Evolutionary conservation across 2,888 invertebrate genomes (phyloP), one percentile per base, ranked within the genome.

Genomic region (Trissolcus japonicus): DNA sequence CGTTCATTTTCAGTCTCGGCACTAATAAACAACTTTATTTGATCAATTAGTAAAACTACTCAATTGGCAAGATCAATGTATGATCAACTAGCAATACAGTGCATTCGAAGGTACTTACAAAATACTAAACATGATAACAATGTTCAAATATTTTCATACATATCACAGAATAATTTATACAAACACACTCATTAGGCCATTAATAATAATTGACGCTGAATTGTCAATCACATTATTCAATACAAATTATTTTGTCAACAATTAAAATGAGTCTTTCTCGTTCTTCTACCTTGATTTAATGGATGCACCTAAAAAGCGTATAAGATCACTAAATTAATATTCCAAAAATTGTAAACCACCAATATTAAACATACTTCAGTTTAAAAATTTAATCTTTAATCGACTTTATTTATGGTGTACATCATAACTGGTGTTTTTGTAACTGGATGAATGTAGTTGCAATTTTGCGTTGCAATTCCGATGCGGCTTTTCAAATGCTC

Each of bases 401-500:
- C 11, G 16, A 46, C n/a, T 46, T 46, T 46, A 46, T 46, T 46
- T 46, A 86, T 68, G 56, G 78, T 81, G 48, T 86, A 90, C 7
- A 89, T 78, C 60, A 79, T 83, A 62, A 91, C 90, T 6, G 91
- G 90, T 79, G 90, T 90, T 59, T 91, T 90, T 0, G 90, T 84
- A 11, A 90, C 65, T 41, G 90, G 90, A 85, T 91, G 91, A 65
- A 89, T 80, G 35, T 11, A 2, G 6, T 88, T 91, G 91, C 35
- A 89, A 85, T 59, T 25, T 25, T 4, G 4, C 25, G 93, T 91
- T 76, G 91, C 90, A 53, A 95, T 90, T 43, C 91, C 92, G 16
- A 94, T 87, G 55, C 92, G 91, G 71, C 92, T 91, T n/a, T 91
- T 88, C 71, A 92, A 90, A 82, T 94, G 92, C 78, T 94, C 93